These are phyloP conservation scores for Podiceps cristatus DNA, from an alignment of 2,113 vertebrate species.

Conservation along the genomic window DNA sequence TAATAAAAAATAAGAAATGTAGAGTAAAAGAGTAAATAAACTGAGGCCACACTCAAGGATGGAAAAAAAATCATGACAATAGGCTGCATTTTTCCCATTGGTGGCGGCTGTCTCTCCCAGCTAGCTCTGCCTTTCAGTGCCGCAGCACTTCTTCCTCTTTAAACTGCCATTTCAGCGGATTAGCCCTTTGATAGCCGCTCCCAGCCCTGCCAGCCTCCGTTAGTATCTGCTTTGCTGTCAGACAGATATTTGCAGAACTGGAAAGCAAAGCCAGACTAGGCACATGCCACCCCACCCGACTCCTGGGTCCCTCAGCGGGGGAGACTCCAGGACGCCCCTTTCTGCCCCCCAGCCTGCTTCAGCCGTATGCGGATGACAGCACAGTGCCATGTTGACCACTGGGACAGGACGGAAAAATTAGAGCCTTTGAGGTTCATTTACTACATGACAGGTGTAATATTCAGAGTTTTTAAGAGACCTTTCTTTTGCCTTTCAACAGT, in stretches of 20 bases:
- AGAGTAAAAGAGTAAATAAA: not conserved
- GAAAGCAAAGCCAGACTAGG: not conserved
- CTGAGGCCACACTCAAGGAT: not conserved
- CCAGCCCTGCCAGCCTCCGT: not conserved
- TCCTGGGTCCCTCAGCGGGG: not conserved
- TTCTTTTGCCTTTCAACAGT: slow-evolving; percentile 10
- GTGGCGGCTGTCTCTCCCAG: not conserved
- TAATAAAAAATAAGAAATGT: not conserved
- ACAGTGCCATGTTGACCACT: not conserved
- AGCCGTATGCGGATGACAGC: not conserved
- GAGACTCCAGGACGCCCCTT: not conserved
- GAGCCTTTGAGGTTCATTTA: not conserved
- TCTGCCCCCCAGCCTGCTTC: not conserved
- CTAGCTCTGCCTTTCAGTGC: not conserved
- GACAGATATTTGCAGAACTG: not conserved
- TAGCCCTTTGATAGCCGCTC: not conserved
- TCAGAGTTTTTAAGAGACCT: not conserved
- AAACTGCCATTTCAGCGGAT: not conserved
- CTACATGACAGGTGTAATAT: not conserved
- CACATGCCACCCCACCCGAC: not conserved
- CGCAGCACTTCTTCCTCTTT: not conserved
- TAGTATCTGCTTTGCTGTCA: not conserved
- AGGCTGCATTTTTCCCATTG: not conserved
- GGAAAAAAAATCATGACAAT: not conserved
- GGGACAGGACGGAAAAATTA: not conserved